Evolutionary conservation across 1,140 invertebrate genomes (phyloP).

Genomic region (Aphelenchoides fujianensis): DNA sequence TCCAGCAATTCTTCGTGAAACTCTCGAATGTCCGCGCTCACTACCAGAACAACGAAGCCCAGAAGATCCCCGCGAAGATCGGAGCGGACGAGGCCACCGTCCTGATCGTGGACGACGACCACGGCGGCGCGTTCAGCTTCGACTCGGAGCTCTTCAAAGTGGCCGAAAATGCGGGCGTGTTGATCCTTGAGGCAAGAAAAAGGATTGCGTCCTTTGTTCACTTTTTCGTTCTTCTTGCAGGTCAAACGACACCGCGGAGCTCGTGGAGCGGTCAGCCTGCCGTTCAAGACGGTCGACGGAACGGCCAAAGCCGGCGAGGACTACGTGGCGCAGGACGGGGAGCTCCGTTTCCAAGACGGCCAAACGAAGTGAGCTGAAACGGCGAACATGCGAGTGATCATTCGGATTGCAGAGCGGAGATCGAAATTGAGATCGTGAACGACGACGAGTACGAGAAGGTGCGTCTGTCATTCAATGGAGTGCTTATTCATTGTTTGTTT

Average conservation of each 20-base stretch:
- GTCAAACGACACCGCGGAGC: conserved; percentile 63
- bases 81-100: conserved; percentile 84
- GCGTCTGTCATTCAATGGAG: no score
- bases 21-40: conserved; percentile 48
- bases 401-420: conserved; percentile 47
- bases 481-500: no score
- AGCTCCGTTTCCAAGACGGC: conserved; percentile 91
- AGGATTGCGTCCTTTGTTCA: no score
- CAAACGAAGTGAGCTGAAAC: conserved; percentile 88
- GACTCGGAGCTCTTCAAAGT: conserved; percentile 69
- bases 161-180: conserved; percentile 82
- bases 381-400: conserved; percentile 16
- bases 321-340: conserved; percentile 75
- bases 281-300: conserved; percentile 85
- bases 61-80: conserved; percentile 65
- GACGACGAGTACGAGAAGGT: conserved; percentile 97
- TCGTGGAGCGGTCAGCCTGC: conserved; percentile 80
- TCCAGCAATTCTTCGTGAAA: conserved; percentile 50
- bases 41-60: conserved; percentile 41
- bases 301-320: conserved; percentile 84
- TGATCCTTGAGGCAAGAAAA: conserved; percentile 72
- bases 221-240: no score
- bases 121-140: conserved; percentile 92
- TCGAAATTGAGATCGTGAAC: conserved; percentile 82
- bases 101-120: conserved; percentile 97